Base-by-base conservation (phyloP, 2,113 vertebrate species). In the Gobiocypris rarus region DNA sequence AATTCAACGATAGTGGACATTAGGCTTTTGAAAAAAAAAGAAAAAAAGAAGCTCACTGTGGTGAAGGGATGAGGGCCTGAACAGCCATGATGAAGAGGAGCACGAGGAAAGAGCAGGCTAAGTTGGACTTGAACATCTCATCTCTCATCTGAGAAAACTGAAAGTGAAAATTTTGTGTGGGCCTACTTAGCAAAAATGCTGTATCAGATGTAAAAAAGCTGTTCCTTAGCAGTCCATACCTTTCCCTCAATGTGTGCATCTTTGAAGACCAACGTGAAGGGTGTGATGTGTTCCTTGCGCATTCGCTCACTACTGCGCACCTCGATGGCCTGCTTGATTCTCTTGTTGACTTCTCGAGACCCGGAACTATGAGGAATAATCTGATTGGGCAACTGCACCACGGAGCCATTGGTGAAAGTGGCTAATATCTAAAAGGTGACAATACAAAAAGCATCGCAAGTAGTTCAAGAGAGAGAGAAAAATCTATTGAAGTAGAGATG, bases 141-240 rank as follows among this genome's bases (percentile, higher is more conserved):
- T 98, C 97, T 88, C 97, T 94, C 96, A 97, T 97, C 86, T 97
- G 96, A 81, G 96, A 97, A 89, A 97, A 98, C 97, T 98, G 91
- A 65, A 74, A 84, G 31, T 75, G 8, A 15, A 31, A 9, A 75
- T 31, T 4, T 75, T 9, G 24, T 74, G 43, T 74, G 9, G 9
- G 34, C 19, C 67, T 41, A 43, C 19, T 59, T 59, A 61, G 38
- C 34, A 45, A 26, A 41, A 28, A 28, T 45, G 14, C 76, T 11
- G 11, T 26, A 48, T n/a, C 8, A 48, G n/a, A 77, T 38, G 10
- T 63, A 45, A 41, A 3, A 28, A 58, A 34, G 10, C 9, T 38
- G 22, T 11, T 63, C 14, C 14, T 50, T 8, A 3, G 26, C 6
- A 1, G 2, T 31, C 10, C 69, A 15, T 71, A 94, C 94, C 91